Percentiles rank a stretch among this genome's conserved stretches.
phyloP scores from a whole-genome alignment of 2,113 vertebrate species.

The Poeciliopsis occidentalis region DNA sequence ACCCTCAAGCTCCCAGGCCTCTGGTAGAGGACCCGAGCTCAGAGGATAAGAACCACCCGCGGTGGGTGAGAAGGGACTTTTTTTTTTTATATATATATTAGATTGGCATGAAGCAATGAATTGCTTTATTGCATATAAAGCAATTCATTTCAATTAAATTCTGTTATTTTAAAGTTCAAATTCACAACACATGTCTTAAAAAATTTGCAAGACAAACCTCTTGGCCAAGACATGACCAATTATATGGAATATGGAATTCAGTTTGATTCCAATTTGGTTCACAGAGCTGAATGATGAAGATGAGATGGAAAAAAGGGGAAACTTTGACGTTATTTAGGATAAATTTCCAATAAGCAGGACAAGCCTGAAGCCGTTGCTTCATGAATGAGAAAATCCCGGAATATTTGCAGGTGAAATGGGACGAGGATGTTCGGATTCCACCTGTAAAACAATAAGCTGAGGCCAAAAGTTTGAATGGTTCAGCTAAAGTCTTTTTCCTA shows the following conservation, averaged over 20 bases:
- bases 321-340: background rate
- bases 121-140: background rate
- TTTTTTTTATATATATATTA: no score
- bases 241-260: background rate
- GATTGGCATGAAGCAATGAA: no score
- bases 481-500: no score
- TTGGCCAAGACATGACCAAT: background rate
- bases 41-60: no score
- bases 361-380: background rate
- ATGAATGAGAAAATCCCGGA: no score
- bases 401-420: no score
- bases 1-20: no score
- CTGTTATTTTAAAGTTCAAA: background rate
- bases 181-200: background rate
- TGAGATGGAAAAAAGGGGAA: background rate
- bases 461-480: no score
- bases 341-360: background rate
- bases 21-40: no score
- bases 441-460: no score
- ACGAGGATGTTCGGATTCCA: no score
- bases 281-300: background rate
- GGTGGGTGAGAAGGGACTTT: no score
- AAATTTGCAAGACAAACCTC: background rate
- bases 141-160: background rate
- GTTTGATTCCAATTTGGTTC: background rate